Evolutionary conservation across 2,113 vertebrate genomes (phyloP), one percentile per base, ranked within the genome.

Genomic region (Zosterops japonicus): DNA sequence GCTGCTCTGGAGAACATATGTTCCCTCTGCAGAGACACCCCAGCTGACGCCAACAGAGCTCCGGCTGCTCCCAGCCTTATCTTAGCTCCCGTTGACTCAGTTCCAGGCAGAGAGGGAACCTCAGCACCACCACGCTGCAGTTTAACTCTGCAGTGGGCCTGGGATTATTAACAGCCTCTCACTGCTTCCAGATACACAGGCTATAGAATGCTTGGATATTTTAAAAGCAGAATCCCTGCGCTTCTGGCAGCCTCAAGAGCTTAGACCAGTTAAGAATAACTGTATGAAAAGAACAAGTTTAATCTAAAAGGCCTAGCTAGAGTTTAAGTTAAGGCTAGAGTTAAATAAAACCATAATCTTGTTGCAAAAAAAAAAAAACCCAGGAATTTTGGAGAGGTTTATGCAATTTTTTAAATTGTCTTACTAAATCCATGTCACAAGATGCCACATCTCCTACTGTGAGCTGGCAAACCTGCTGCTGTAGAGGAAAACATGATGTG

Each of bases 1-100:
- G 61, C 67, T 94, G 83, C 68, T 93, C 69, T 83, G 71, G 31
- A 80, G 89, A 96, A 90, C 78, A 87, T 78, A 92, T 57, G 93
- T 71, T 98, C 75, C 0, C 84, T 92, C 76, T 67, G 78, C 33
- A 87, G 91, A 96, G 91, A 90, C 42, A 49, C 57, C 80, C 78
- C 76, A 65, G 89, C 91, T 89, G 93, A 96, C 11, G 82, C 91
- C 84, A 91, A 53, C 75, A 83, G 83, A 42, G 76, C 81, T 23
- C 64, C 25, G 69, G 82, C 87, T 84, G 93, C 92, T 85, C 80
- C 93, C 65, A 59, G 52, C 8, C 50, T 94, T 95, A 84, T 90
- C 72, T 72, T 28, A 84, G 83, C 49, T 96, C 81, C 36, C 19
- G 44, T 79, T 88, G 82, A 96, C 68, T 95, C 91, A 68, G 59